Percentiles rank a stretch among this genome's conserved stretches.
These are phyloP conservation scores for Dromaius novaehollandiae DNA, from an alignment of 2,113 vertebrate genomes.

Conservation along the genomic window DNA sequence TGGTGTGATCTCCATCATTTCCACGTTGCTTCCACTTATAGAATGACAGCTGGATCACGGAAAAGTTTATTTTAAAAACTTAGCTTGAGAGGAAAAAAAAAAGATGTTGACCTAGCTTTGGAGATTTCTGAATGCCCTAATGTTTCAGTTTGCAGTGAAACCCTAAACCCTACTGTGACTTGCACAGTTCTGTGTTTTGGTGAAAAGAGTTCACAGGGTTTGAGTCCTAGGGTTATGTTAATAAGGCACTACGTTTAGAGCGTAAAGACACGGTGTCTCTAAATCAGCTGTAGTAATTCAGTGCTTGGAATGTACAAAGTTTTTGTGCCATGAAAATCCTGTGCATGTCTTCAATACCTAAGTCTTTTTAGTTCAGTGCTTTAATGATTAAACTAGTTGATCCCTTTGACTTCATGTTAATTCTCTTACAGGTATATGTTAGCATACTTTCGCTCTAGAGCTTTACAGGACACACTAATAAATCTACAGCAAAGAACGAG, in stretches of 20 bases:
- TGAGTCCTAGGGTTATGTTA: neutral
- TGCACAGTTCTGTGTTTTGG: conserved; percentile 6
- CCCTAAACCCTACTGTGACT: neutral
- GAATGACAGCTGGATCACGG: neutral
- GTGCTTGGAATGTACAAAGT: neutral
- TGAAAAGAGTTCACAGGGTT: neutral
- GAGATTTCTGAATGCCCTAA: neutral
- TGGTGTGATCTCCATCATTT: neutral
- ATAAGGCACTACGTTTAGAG: neutral
- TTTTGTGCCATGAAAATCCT: neutral
- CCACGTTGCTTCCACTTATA: neutral
- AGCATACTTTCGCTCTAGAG: neutral
- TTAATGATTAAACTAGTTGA: neutral
- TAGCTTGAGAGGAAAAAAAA: neutral
- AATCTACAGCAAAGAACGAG: neutral
- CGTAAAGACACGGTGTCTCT: neutral
- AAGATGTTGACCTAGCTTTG: neutral
- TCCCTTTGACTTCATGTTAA: neutral
- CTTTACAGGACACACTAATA: neutral
- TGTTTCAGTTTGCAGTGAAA: neutral
- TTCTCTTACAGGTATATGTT: neutral
- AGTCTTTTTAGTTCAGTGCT: neutral
- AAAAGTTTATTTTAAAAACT: neutral
- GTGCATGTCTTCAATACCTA: neutral
- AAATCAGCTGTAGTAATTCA: neutral